These are phyloP conservation scores for Crotalus tigris DNA, from an alignment of 2,113 vertebrate species.

Conservation along the genomic window DNA sequence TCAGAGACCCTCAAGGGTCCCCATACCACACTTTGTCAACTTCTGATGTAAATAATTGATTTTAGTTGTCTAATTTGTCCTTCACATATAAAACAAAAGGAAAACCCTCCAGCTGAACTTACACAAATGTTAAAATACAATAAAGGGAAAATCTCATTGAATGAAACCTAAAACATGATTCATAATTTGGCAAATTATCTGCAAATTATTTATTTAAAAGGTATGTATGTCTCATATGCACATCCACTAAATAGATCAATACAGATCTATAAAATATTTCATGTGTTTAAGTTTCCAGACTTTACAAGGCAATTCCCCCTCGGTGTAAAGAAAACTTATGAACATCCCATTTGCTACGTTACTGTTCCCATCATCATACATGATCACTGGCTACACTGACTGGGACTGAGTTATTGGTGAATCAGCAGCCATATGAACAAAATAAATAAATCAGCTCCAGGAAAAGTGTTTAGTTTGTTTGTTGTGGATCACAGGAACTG, in stretches of 20 bases:
- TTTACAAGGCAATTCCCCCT: background rate
- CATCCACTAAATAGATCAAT: background rate
- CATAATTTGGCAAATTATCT: background rate
- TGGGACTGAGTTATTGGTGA: background rate
- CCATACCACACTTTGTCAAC: background rate
- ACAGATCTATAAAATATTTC: background rate
- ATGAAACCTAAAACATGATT: background rate
- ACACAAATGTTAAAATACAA: background rate
- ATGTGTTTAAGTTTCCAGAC: background rate
- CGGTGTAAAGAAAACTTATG: background rate
- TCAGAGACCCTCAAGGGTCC: background rate
- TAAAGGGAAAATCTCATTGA: background rate
- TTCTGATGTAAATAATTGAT: background rate
- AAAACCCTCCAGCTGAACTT: background rate
- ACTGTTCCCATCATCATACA: background rate
- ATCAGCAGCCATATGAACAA: background rate
- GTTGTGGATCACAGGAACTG: background rate
- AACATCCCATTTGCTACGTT: background rate
- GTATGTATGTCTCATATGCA: background rate
- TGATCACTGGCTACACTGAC: background rate
- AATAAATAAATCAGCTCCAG: background rate
- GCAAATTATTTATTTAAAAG: background rate
- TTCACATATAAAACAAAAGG: background rate
- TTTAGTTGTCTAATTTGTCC: slow-evolving; percentile 15
- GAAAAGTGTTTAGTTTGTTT: background rate